Evolutionary conservation across 2,888 invertebrate genomes (phyloP).

Genomic region (Dynastes grantii): DNA sequence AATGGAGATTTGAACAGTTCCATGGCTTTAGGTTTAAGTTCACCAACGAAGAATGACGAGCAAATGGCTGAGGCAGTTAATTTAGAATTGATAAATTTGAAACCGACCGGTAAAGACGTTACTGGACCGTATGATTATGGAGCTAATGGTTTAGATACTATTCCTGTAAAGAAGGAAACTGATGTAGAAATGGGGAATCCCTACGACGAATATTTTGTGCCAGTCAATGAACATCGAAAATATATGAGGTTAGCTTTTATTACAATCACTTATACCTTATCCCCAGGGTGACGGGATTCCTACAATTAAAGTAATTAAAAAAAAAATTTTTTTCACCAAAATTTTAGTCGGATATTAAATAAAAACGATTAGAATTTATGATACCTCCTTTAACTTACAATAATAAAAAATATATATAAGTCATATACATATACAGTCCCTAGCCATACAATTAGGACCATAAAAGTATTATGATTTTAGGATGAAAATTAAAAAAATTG

Average conservation of each 20-base stretch:
- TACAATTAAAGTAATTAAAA: no score
- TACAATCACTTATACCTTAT: not conserved
- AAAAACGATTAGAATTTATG: no score
- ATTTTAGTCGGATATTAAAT: no score
- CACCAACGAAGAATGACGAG: slow-evolving; percentile 64
- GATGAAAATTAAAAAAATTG: no score
- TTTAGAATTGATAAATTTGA: slow-evolving; percentile 84
- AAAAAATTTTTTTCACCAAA: no score
- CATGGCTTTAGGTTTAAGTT: slow-evolving; percentile 61
- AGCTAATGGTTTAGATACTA: slow-evolving; percentile 68
- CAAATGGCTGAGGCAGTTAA: slow-evolving; percentile 81
- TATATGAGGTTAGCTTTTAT: slow-evolving; percentile 81
- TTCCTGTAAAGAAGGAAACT: slow-evolving; percentile 78
- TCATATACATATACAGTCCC: no score
- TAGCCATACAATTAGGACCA: no score
- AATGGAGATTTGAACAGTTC: slow-evolving; percentile 65
- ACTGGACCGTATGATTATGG: slow-evolving; percentile 71
- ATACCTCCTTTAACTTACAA: no score
- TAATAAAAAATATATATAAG: no score
- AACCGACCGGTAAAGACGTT: slow-evolving; percentile 75
- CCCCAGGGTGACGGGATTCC: not conserved
- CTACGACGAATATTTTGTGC: slow-evolving; percentile 89
- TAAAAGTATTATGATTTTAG: no score
- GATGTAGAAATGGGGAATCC: slow-evolving; percentile 80
- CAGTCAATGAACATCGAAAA: slow-evolving; percentile 88